A percentile compares a stretch with the other conserved stretches of the same genome.
These are phyloP conservation scores for Hirundichthys speculiger DNA, from an alignment of 2,113 vertebrate species.

Conservation along the genomic window DNA sequence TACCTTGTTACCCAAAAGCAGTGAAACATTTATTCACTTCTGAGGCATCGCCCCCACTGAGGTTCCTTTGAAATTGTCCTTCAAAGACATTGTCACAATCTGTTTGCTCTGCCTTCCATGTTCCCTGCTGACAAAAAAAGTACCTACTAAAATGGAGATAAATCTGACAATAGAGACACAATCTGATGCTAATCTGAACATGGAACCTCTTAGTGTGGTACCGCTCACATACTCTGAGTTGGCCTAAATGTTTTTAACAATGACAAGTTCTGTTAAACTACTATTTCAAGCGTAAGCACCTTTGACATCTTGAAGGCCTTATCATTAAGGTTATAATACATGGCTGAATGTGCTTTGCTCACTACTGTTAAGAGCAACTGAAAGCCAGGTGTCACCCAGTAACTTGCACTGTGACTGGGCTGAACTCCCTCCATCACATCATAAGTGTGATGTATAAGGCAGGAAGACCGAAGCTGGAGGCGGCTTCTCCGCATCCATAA, in stretches of 20 bases:
- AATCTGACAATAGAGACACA: conserved; percentile 21
- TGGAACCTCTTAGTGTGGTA: not conserved
- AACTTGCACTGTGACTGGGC: conserved; percentile 29
- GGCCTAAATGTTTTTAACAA: conserved; percentile 3
- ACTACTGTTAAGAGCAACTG: not conserved
- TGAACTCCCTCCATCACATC: conserved; percentile 55
- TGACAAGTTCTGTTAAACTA: not conserved
- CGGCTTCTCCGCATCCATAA: conserved; percentile 37
- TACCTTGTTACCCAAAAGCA: conserved; percentile 35
- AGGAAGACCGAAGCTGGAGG: conserved; percentile 48
- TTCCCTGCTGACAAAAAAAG: conserved; percentile 21
- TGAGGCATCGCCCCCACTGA: conserved; percentile 18
- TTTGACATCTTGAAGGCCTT: not conserved
- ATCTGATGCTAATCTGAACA: conserved; percentile 27
- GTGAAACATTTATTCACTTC: conserved; percentile 62
- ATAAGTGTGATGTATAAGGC: conserved; percentile 49
- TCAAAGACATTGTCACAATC: conserved; percentile 35
- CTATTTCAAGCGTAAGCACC: not conserved
- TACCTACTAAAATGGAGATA: conserved; percentile 3
- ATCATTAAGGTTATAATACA: not conserved
- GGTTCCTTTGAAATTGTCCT: conserved; percentile 44
- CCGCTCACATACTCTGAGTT: not conserved
- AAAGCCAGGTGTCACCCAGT: conserved; percentile 23
- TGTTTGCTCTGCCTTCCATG: conserved; percentile 2
- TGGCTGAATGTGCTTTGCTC: not conserved